Evolutionary conservation across 2,888 invertebrate genomes (phyloP), one percentile per base, ranked within the genome.

Genomic region (Empis livida): DNA sequence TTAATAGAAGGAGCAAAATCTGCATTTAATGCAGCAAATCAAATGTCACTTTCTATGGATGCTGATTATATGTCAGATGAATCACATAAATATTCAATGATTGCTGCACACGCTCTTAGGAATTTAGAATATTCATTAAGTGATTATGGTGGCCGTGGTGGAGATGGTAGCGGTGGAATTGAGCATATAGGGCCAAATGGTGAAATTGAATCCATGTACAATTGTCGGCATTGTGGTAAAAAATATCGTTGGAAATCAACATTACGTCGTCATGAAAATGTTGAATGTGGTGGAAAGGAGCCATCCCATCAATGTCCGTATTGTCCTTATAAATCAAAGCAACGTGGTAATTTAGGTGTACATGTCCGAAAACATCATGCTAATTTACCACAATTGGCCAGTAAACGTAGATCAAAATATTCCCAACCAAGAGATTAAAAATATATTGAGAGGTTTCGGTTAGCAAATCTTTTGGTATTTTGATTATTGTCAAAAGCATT

Each of bases 171-270:
- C 39, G 39, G n/a, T 40, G 41, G 35, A n/a, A 15, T 27, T 13
- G 42, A 27, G 13, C 15, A 5, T 39, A 11, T 39, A 5, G 39
- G 39, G 10, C 49, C 54, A 35, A 59, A 57, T 48, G 35, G 13
- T 60, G 61, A 61, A 16, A 64, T 62, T 1, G 67, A 68, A 37
- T 59, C 65, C 1, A 57, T 61, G 1, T 65, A 57, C 51, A 55
- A 67, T 60, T 87, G 87, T 60, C 75, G 83, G 30, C 84, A 84
- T 63, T 88, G 88, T 70, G 86, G 86, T 51, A 87, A 86, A 67
- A 76, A 81, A 54, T 88, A 88, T 68, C 78, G 87, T 58, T 88
- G 87, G 85, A 88, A 84, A 69, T 86, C 85, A 49, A 87, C 87
- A 44, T 77, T 86, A 73, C 76, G 83, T 30, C 77, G 84, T 11